These are phyloP conservation scores for Elachura formosa DNA, from an alignment of 2,113 vertebrate genomes.

Conservation along the genomic window DNA sequence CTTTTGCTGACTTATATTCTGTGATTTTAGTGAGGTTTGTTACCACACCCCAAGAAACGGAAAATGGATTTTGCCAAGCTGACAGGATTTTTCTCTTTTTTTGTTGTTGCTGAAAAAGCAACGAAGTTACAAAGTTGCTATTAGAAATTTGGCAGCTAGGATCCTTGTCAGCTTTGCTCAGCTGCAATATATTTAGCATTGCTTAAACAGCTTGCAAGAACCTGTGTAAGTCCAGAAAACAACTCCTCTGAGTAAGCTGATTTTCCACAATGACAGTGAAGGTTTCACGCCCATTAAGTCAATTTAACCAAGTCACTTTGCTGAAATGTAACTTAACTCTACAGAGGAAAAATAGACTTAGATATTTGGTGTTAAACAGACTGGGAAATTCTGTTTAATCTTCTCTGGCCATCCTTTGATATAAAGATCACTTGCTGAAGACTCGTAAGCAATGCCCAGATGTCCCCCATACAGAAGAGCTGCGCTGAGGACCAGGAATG, in stretches of 20 bases:
- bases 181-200: slow-evolving; percentile 14
- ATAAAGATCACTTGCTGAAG: background rate
- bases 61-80: background rate
- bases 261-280: background rate
- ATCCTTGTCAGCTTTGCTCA: slow-evolving; percentile 7
- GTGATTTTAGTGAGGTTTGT: background rate
- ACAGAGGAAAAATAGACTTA: background rate
- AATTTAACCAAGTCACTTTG: background rate
- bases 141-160: background rate
- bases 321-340: background rate
- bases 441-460: background rate
- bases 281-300: background rate
- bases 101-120: slow-evolving; percentile 13
- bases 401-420: background rate
- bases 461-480: background rate
- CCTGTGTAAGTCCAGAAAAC: background rate
- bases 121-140: background rate
- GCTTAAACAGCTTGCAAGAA: slow-evolving; percentile 9
- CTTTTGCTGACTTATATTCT: background rate
- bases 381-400: background rate
- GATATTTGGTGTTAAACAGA: background rate
- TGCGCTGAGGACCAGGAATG: background rate
- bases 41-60: background rate
- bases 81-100: background rate
- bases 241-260: background rate